phyloP scores from a whole-genome alignment of 37 sponge, comb jelly and placozoan genomes.

The Theonella swinhoei region DNA sequence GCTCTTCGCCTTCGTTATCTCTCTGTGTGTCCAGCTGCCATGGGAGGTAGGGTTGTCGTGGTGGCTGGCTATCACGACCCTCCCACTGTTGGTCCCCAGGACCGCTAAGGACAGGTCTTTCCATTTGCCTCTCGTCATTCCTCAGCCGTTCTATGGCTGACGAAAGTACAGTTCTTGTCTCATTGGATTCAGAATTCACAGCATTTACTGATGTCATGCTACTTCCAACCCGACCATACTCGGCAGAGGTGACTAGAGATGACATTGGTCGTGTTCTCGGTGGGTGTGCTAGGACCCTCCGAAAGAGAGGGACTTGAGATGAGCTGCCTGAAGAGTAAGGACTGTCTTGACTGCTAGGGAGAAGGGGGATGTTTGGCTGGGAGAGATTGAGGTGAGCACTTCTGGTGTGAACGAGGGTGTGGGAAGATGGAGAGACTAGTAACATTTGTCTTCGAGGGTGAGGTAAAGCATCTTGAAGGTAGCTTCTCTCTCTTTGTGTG shows the following conservation, averaged over 20 bases:
- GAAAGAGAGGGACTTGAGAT: background rate
- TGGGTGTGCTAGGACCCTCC: background rate
- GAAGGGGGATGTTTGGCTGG: background rate
- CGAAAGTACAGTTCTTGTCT: background rate
- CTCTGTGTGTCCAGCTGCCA: background rate
- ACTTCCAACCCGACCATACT: background rate
- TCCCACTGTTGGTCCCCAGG: background rate
- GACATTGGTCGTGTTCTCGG: background rate
- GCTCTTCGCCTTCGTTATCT: background rate
- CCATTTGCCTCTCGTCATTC: background rate
- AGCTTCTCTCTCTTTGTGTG: no score
- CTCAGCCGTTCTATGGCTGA: background rate
- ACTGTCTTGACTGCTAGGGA: background rate
- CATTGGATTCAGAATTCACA: background rate
- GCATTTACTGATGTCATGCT: background rate
- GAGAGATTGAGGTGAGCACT: background rate
- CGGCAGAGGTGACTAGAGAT: background rate
- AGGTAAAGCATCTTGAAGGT: background rate
- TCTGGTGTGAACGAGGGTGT: background rate
- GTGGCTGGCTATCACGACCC: background rate
- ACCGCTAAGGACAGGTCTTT: background rate
- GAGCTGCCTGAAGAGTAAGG: background rate
- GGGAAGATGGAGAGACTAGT: background rate
- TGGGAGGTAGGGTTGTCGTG: background rate
- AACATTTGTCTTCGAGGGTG: no score